Conservation (phyloP, 2,113 vertebrate species). For the Capreolus pygargus region DNA sequence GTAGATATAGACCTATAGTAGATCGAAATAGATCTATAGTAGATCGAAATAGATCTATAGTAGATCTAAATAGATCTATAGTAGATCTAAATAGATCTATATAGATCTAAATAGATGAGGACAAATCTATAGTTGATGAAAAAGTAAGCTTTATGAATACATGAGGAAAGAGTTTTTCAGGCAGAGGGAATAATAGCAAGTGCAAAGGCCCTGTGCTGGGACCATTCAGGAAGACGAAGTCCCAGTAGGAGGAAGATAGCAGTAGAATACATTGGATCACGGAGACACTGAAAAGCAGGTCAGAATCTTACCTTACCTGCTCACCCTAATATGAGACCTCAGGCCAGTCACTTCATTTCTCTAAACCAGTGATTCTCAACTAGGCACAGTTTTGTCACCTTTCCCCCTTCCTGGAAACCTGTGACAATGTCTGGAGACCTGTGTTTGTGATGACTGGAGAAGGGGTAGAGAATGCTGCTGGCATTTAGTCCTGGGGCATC, state of each 20-base stretch:
- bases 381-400: background rate
- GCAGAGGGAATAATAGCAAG: background rate
- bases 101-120: background rate
- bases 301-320: background rate
- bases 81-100: background rate
- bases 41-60: background rate
- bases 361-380: background rate
- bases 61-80: background rate
- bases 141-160: background rate
- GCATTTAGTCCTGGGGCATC: background rate
- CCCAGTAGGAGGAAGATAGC: background rate
- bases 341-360: background rate
- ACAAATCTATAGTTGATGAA: background rate
- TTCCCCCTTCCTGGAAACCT: no score
- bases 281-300: background rate
- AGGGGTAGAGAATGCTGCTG: background rate
- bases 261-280: background rate
- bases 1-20: background rate
- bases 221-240: background rate
- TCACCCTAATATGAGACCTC: background rate
- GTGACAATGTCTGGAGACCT: background rate
- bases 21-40: background rate
- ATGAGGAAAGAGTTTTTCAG: background rate
- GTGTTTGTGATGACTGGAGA: background rate
- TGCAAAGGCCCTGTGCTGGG: background rate